Evolutionary conservation across 1,140 invertebrate species (phyloP).

Genomic region (Nixonia krombeini): DNA sequence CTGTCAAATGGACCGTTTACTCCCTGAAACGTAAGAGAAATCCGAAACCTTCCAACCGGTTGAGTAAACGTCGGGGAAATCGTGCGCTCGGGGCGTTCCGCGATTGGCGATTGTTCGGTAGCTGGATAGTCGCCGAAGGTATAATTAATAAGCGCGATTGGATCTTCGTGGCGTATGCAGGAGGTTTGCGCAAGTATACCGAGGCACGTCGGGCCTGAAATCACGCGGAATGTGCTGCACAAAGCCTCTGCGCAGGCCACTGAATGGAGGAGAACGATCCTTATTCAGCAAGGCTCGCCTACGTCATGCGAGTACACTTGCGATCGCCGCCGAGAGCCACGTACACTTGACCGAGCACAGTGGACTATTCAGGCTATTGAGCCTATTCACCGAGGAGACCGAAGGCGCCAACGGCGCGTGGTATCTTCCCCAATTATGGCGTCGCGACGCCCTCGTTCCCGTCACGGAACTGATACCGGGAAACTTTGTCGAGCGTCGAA

Average conservation of each 20-base stretch:
- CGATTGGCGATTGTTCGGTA: slow-evolving; percentile 14
- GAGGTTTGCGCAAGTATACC: slow-evolving; percentile 21
- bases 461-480: background rate
- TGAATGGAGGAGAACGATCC: slow-evolving; percentile 24
- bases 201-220: slow-evolving; percentile 35
- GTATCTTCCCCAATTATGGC: background rate
- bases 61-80: background rate
- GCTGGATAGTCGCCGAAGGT: slow-evolving; percentile 14
- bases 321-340: slow-evolving; percentile 17
- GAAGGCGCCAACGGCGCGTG: slow-evolving; percentile 15
- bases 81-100: background rate
- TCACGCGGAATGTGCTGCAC: slow-evolving; percentile 31
- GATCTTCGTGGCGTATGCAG: slow-evolving; percentile 18
- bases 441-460: too few species aligned
- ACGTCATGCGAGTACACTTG: slow-evolving; percentile 14
- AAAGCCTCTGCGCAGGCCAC: slow-evolving; percentile 19
- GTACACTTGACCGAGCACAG: slow-evolving; percentile 17
- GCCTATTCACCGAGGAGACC: slow-evolving; percentile 13
- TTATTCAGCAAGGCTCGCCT: slow-evolving; percentile 18
- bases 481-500: too few species aligned
- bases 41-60: too few species aligned
- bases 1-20: background rate
- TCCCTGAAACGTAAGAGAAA: background rate
- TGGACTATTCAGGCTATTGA: slow-evolving; percentile 10
- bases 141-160: slow-evolving; percentile 37